Evolutionary conservation across 1,140 invertebrate genomes (phyloP), one percentile per base, ranked within the genome.

Genomic region (Pemphigus obesinymphae): DNA sequence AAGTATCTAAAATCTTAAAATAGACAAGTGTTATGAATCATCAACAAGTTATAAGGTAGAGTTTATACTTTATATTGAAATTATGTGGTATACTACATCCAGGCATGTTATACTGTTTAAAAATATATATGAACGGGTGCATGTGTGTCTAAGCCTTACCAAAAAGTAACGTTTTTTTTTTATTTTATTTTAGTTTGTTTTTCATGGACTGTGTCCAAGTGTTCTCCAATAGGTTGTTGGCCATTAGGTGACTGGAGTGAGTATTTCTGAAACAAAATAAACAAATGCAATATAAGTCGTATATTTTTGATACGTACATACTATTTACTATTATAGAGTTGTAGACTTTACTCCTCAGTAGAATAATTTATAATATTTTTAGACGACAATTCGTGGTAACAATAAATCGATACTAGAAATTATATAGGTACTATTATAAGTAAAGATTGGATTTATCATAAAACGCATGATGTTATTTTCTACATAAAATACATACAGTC

Each of bases 121-220:
- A 80, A 80, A 80, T 80, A 80, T 43, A 61, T 20, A 26, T 29
- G 70, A n/a, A 73, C 11, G 70, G 23, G 70, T 45, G 11, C 11
- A 61, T 48, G 34, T 80, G 37, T 26, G 13, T 45, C 26, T 61
- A n/a, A n/a, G 66, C 37, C 76, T 80, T 80, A 80, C 76, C 76
- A 10, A 80, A 63, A 80, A 80, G 37, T 29, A 80, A 80, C 63
- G 55, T 80, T 61, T 73, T 80, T 76, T 58, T 61, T 80, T 61
- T 73, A 63, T 76, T 58, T 61, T 63, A 80, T 61, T 40, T 80
- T 31, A 43, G 34, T 80, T 80, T 58, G 76, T 63, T 80, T 80
- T 80, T 58, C 26, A 45, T 80, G 76, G 76, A 80, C 34, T 37
- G n/a, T 63, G 23, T 80, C 76, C 76, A 80, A 80, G 26, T 80